Percentiles rank a stretch among this genome's conserved stretches.
Conservation (phyloP, 2,888 invertebrate species). For the Drosophila pegasa region DNA sequence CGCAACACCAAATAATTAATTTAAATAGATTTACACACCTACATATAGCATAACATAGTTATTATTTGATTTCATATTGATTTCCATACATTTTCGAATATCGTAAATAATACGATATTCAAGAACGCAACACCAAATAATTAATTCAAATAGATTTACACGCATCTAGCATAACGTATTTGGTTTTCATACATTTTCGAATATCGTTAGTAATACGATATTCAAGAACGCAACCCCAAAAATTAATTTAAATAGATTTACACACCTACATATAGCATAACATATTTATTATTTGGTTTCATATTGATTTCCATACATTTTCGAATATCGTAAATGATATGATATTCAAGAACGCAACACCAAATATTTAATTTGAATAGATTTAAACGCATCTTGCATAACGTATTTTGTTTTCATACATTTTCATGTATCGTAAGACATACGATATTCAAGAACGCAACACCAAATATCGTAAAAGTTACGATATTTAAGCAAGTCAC, state of each 20-base stretch:
- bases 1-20: slow-evolving; percentile 28
- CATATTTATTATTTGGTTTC: not conserved
- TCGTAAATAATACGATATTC: slow-evolving; percentile 19
- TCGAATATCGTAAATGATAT: slow-evolving; percentile 17
- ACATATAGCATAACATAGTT: slow-evolving; percentile 3
- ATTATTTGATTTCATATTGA: slow-evolving; percentile 8
- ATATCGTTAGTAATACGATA: slow-evolving; percentile 15
- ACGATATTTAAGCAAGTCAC: slow-evolving; percentile 38
- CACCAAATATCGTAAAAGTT: slow-evolving; percentile 23
- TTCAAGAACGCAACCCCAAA: slow-evolving; percentile 31
- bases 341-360: slow-evolving; percentile 28
- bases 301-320: slow-evolving; percentile 13
- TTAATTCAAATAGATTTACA: slow-evolving; percentile 5
- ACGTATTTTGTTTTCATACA: not conserved
- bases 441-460: slow-evolving; percentile 23
- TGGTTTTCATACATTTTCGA: slow-evolving; percentile 2
- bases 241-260: slow-evolving; percentile 10
- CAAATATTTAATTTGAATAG: slow-evolving; percentile 15
- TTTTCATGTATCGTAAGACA: not conserved
- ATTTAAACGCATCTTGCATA: slow-evolving; percentile 4
- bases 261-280: slow-evolving; percentile 1
- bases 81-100: slow-evolving; percentile 9
- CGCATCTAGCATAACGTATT: slow-evolving; percentile 1
- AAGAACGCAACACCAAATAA: slow-evolving; percentile 31
- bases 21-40: slow-evolving; percentile 4